phyloP scores from a whole-genome alignment of 2,797 vertebrate species.

The Anabacerthia variegaticeps region DNA sequence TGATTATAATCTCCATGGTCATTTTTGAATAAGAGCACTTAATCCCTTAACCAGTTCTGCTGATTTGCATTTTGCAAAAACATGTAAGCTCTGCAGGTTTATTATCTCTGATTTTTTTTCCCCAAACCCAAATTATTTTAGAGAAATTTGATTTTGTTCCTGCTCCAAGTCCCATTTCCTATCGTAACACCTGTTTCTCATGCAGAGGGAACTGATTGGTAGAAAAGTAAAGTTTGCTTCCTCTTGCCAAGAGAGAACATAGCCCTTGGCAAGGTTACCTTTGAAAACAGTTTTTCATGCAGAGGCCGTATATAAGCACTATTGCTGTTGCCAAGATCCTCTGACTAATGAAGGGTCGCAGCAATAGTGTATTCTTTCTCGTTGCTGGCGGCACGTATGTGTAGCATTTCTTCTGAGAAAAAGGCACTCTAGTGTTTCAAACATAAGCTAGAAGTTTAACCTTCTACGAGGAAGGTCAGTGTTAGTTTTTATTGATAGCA shows the following conservation, averaged over 20 bases:
- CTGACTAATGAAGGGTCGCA: conserved; percentile 78
- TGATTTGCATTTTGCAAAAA: conserved; percentile 80
- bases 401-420: conserved; percentile 77
- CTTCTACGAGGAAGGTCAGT: conserved; percentile 78
- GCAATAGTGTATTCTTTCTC: conserved; percentile 69
- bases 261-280: conserved; percentile 84
- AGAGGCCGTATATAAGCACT: conserved; percentile 68
- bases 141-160: conserved; percentile 71
- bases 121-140: conserved; percentile 62
- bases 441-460: conserved; percentile 77
- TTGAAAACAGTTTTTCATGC: conserved; percentile 83
- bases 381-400: conserved; percentile 71
- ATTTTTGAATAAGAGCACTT: conserved; percentile 79
- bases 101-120: conserved; percentile 46
- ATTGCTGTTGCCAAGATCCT: conserved; percentile 75
- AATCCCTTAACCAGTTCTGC: conserved; percentile 75
- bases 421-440: conserved; percentile 73
- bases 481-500: conserved; percentile 77
- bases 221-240: conserved; percentile 79
- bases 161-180: conserved; percentile 67
- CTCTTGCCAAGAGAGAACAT: conserved; percentile 79
- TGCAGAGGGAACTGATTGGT: conserved; percentile 74
- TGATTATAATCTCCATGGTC: conserved; percentile 81
- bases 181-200: conserved; percentile 79
- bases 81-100: conserved; percentile 68